Evolutionary conservation across 1,140 invertebrate species (phyloP), one percentile per base, ranked within the genome.

Genomic region (Microplitis mediator): DNA sequence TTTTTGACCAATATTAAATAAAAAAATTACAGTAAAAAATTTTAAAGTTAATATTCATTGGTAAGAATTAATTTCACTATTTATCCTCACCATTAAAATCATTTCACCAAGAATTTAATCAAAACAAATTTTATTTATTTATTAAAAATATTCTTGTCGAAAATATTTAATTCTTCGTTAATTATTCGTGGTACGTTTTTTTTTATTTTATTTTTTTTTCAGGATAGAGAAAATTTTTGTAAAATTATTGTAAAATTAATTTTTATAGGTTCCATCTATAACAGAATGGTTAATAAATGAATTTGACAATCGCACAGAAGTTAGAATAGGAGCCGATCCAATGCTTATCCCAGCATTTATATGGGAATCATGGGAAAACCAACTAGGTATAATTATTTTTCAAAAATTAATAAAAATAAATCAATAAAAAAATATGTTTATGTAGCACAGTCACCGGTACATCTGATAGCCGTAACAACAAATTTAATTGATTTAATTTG

Each of bases 401-500:
- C n/a, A 0, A 74, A 36, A 74, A 56, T 32, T 50, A 45, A 14
- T 0, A 63, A 52, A 50, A 35, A 31, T 52, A n/a, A 56, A 0
- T 23, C 14, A 6, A 32, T 13, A n/a, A 4, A 32, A 34, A 66
- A 13, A 34, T 52, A 34, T 75, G 23, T 51, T 45, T 78, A 61
- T 77, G 32, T 73, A 76, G 88, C 84, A 1, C 86, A 88, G 69
- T 87, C 87, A 8, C 83, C 91, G 0, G 84, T 91, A 75, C 80
- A 86, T 65, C 84, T 97, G 45, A 85, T 93, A 4, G 89, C 90
- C 32, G 89, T 95, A 13, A 88, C 88, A 35, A 89, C 89, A 36
- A 96, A 96, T 81, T 85, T 97, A 67, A 86, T 98, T 3, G 95
- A 98, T 82, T 79, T 91, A 65, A 90, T 96, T 23, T 97, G 96